Evolutionary conservation across 2,113 vertebrate species (phyloP).

Genomic region (Centropus unirufus): DNA sequence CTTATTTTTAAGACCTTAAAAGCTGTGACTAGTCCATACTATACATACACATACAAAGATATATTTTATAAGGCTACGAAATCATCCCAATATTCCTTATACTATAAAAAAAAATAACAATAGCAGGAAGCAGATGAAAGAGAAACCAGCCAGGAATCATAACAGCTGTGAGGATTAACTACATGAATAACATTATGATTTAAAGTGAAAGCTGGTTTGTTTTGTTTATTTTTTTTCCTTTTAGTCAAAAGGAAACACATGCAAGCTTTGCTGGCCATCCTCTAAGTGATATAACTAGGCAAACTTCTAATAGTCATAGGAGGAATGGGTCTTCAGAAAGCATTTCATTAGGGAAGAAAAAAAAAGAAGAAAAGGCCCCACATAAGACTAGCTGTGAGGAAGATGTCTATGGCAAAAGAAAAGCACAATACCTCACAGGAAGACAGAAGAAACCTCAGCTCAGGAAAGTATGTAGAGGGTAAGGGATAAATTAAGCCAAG

Average conservation of each 20-base stretch:
- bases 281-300: background rate
- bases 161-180: background rate
- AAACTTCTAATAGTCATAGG: background rate
- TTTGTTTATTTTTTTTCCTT: background rate
- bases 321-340: background rate
- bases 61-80: conserved; percentile 66
- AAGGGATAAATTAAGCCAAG: background rate
- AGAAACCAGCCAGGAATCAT: background rate
- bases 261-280: background rate
- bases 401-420: background rate
- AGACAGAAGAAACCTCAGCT: background rate
- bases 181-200: background rate
- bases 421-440: background rate
- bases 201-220: background rate
- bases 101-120: background rate
- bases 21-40: background rate
- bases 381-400: background rate
- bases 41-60: conserved; percentile 42
- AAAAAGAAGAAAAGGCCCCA: background rate
- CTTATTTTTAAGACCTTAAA: background rate
- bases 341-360: background rate
- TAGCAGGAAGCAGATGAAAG: background rate
- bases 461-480: background rate
- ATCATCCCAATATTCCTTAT: background rate
- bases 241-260: background rate